phyloP scores from a whole-genome alignment of 2,888 invertebrate species.

The Agrilus cyanescens region DNA sequence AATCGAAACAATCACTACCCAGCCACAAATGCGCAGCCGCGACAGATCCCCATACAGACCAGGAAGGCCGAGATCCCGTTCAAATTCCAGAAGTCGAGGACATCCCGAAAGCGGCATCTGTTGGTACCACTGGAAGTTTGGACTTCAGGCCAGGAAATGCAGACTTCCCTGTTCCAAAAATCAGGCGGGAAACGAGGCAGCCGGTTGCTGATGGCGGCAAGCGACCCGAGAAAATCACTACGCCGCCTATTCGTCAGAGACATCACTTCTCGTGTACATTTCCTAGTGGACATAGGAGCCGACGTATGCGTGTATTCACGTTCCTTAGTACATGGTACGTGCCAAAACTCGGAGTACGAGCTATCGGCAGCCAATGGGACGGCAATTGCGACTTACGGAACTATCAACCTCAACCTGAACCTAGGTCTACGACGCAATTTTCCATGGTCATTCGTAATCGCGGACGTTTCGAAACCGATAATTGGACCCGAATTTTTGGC shows the following conservation, averaged over 20 bases:
- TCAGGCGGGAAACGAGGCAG: slow-evolving; percentile 5
- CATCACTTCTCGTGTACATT: slow-evolving; percentile 13
- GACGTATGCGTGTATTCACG: slow-evolving; percentile 18
- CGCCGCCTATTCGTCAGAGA: slow-evolving; percentile 21
- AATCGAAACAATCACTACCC: no score
- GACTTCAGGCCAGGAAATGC: slow-evolving; percentile 7
- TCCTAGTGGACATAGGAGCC: slow-evolving; percentile 12
- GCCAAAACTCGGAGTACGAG: slow-evolving; percentile 15
- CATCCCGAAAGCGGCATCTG: slow-evolving; percentile 3
- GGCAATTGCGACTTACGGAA: slow-evolving; percentile 23
- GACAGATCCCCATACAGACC: no score
- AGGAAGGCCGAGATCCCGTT: no score
- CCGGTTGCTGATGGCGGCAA: slow-evolving; percentile 1
- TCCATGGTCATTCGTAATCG: slow-evolving; percentile 24
- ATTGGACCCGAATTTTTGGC: slow-evolving; percentile 26
- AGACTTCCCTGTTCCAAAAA: slow-evolving; percentile 8
- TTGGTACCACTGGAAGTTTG: slow-evolving; percentile 13
- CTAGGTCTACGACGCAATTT: slow-evolving; percentile 23
- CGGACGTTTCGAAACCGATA: slow-evolving; percentile 25
- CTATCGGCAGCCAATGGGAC: slow-evolving; percentile 25
- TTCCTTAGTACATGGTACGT: slow-evolving; percentile 11
- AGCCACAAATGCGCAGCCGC: no score
- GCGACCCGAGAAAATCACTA: slow-evolving; percentile 20
- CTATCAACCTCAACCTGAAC: slow-evolving; percentile 15
- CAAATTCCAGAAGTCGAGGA: no score